These are phyloP conservation scores for Pachyuromys duprasi DNA, from an alignment of 2,797 vertebrate species.

Conservation along the genomic window DNA sequence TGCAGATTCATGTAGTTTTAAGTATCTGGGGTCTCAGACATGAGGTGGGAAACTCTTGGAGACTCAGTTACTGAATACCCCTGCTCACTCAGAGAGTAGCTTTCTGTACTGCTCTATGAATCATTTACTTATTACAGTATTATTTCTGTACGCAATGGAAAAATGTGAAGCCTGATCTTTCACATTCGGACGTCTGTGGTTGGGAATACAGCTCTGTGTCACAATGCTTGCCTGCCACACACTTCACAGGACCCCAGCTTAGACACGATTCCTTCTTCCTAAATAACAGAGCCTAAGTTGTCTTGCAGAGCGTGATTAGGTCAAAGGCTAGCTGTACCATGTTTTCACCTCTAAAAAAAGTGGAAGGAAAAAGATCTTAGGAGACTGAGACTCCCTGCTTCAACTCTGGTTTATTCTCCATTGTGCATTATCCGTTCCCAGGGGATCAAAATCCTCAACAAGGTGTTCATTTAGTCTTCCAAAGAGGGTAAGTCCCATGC, in stretches of 20 bases:
- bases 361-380: background rate
- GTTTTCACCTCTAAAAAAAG: background rate
- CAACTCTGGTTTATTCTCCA: background rate
- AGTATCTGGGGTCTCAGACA: background rate
- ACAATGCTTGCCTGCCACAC: background rate
- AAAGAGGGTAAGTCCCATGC: background rate
- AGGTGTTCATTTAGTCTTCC: background rate
- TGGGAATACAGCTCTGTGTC: background rate
- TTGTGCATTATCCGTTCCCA: background rate
- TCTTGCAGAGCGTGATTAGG: background rate
- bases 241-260: background rate
- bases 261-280: background rate
- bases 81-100: background rate
- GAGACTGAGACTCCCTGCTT: background rate
- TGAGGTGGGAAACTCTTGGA: no score
- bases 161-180: background rate
- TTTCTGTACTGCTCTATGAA: constrained; percentile 25
- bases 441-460: background rate
- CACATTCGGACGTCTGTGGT: background rate
- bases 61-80: background rate
- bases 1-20: background rate
- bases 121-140: background rate
- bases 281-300: background rate
- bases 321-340: background rate
- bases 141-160: background rate